Evolutionary conservation across 2,888 invertebrate species (phyloP).

Genomic region (Synergus itoensis): DNA sequence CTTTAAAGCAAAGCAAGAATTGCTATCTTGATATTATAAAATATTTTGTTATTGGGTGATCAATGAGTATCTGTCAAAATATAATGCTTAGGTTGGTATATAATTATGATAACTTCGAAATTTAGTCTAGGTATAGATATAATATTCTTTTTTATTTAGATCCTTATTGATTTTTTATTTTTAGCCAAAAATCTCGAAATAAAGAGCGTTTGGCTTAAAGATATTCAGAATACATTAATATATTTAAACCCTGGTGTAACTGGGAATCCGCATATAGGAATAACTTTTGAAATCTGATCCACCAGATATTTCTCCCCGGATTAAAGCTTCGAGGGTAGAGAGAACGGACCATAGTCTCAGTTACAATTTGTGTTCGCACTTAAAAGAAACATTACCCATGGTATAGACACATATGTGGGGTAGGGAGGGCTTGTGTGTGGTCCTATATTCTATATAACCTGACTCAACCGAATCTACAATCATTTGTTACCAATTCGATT

Average conservation of each 20-base stretch:
- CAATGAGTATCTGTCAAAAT: no score
- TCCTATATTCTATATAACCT: constrained; percentile 59
- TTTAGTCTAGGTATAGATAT: no score
- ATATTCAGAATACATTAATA: not conserved
- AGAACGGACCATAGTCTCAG: constrained; percentile 72
- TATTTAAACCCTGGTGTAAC: not conserved
- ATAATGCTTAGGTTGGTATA: no score
- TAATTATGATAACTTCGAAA: no score
- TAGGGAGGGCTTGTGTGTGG: constrained; percentile 70
- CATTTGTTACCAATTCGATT: constrained; percentile 76
- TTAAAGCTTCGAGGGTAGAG: constrained; percentile 53
- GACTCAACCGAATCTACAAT: constrained; percentile 72
- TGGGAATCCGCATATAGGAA: constrained; percentile 57
- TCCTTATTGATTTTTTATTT: no score
- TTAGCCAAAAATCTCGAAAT: not conserved
- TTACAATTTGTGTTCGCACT: constrained; percentile 78
- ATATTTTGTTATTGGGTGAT: not conserved
- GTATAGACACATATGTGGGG: constrained; percentile 63
- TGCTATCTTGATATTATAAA: not conserved
- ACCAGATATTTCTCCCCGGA: constrained; percentile 65
- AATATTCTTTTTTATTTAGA: no score
- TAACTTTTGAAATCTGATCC: constrained; percentile 76
- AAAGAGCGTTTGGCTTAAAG: not conserved
- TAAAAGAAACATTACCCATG: constrained; percentile 77
- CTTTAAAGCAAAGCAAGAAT: no score